Evolutionary conservation across 1,140 invertebrate species (phyloP), one percentile per base, ranked within the genome.

Genomic region (Druon quercuslanigerum): DNA sequence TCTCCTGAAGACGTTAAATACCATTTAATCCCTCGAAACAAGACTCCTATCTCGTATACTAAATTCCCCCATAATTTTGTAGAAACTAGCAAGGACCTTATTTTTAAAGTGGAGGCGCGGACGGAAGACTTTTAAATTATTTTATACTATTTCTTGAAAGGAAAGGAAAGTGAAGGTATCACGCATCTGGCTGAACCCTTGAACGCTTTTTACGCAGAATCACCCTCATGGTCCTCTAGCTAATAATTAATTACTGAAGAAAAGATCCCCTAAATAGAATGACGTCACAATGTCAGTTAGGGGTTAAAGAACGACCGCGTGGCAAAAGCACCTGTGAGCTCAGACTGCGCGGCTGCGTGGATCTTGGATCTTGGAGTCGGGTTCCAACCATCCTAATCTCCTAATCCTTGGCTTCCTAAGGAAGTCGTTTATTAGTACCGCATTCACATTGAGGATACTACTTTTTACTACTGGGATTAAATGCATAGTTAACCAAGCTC

Each of bases 351-450:
- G 33, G 14, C 60, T 66, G 60, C 25, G 60, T 33, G 16, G 17
- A 54, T 54, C 52, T 54, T 14, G 16, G 9, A 54, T 54, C 52
- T 54, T 54, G n/a, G 52, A 13, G 13, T n/a, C 60, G 20, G 33
- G 25, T 66, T n/a, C 13, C 60, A 40, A 40, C 25, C 83, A 73
- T 78, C 80, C 83, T 88, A 88, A 88, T 88, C 87, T 87, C 83
- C 78, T 88, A 88, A 88, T 87, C 87, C 87, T 85, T 81, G 72
- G 85, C 85, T 88, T 88, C 87, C 87, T 88, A 86, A 86, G 87
- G 87, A 88, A 88, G 87, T 88, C 87, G 86, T 88, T 88, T 87
- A 85, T 88, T 88, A 87, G 86, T 87, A 81, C 84, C 80, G 77
- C 79, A 60, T 74, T 74, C 70, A 74, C 73, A 52, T 57, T 66